These are phyloP conservation scores for Portunus trituberculatus DNA, from an alignment of 1,140 invertebrate genomes.

Conservation along the genomic window DNA sequence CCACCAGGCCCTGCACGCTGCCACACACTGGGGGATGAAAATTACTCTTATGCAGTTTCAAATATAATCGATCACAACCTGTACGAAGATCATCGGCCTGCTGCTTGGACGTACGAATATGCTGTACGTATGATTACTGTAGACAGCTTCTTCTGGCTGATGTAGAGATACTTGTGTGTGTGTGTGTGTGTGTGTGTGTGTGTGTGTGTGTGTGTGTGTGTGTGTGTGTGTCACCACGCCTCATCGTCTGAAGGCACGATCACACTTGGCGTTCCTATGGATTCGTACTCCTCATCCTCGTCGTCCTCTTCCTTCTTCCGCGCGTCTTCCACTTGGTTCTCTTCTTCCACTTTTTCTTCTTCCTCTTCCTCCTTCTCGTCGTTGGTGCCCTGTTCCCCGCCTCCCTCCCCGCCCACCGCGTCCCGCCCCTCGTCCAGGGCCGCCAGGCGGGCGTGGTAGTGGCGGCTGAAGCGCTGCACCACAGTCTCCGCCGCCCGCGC, in stretches of 20 bases:
- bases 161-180: too few relatives aligned
- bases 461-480: slow-evolving; percentile 59
- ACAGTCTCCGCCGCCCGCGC: slow-evolving; percentile 62
- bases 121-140: background rate
- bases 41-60: background rate
- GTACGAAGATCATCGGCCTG: background rate
- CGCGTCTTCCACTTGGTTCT: background rate
- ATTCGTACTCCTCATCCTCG: background rate
- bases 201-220: background rate
- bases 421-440: slow-evolving; percentile 28
- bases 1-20: background rate
- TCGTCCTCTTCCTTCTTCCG: background rate
- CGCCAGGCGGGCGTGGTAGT: slow-evolving; percentile 58
- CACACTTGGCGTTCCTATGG: background rate
- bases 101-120: background rate
- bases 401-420: background rate
- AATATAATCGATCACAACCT: background rate
- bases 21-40: background rate
- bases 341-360: background rate
- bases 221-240: background rate
- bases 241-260: background rate
- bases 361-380: background rate
- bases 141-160: background rate
- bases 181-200: too few relatives aligned
- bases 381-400: background rate